Evolutionary conservation across 1,140 invertebrate species (phyloP), one percentile per base, ranked within the genome.

Genomic region (Camponotus floridanus): DNA sequence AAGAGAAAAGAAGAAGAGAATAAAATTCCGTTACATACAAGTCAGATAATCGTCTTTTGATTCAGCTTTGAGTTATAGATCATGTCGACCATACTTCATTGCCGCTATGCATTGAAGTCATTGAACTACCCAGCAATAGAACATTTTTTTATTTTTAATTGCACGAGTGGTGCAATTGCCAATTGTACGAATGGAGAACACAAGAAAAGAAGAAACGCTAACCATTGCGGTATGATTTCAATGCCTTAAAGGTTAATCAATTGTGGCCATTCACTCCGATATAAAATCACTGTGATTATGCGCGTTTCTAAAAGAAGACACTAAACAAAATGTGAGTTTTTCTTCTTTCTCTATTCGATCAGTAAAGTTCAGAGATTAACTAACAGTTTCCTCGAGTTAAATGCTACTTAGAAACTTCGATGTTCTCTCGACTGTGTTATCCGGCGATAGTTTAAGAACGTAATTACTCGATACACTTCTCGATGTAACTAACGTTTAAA

Each of bases 21-120:
- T 26, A n/a, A 65, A 21, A 80, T 78, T 59, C 55, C 15, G 64
- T 39, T 31, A 51, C 4, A 67, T 15, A 39, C 33, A 65, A 21
- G 31, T 31, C 51, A n/a, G 76, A 33, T 51, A 86, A 86, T 86
- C 55, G 42, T 2, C 76, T 81, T 70, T 86, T 86, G 84, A 80
- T 70, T 86, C 48, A 21, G 76, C 64, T 55, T 68, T 31, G 65
- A 68, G 39, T 68, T 36, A 85, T 85, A 42, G 42, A 62, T 67
- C 45, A 59, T 5, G 76, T 80, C 55, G 55, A 55, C 55, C 13
- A 51, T 70, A 33, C 64, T 33, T 80, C 61, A 68, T 62, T 36
- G 51, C 45, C 21, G 57, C 26, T 76, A 15, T 61, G 74, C 62
- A 67, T 39, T 65, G 9, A 57, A 39, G 15, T 51, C 48, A 26